These are phyloP conservation scores for Heliconius charithonia DNA, from an alignment of 2,888 invertebrate species.

Conservation along the genomic window DNA sequence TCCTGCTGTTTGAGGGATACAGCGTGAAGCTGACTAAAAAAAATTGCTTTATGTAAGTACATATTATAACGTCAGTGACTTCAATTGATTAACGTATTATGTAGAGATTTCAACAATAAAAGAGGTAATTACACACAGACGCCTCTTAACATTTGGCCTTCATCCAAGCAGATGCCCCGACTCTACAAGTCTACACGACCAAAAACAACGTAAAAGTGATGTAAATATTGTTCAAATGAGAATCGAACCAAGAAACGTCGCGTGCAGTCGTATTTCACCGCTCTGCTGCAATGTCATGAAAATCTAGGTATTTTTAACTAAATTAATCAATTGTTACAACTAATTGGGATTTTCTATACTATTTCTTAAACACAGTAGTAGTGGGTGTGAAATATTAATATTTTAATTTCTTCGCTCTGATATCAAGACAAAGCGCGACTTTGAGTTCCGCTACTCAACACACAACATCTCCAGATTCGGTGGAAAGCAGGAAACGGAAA, in stretches of 20 bases:
- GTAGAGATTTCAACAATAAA: background rate
- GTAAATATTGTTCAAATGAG: background rate
- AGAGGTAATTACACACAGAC: background rate
- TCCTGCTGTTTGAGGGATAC: no score
- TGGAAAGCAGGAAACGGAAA: background rate
- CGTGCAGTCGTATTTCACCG: background rate
- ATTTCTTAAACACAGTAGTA: background rate
- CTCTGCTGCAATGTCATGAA: background rate
- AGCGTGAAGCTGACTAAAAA: no score
- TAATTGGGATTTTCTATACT: no score
- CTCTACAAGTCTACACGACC: conserved; percentile 31
- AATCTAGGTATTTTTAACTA: background rate
- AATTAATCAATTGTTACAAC: background rate
- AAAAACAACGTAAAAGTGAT: background rate
- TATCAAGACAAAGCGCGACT: background rate
- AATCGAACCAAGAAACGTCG: background rate
- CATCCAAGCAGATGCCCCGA: conserved; percentile 35
- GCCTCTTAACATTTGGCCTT: conserved; percentile 20
- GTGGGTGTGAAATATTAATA: background rate
- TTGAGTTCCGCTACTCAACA: background rate
- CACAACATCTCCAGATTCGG: background rate
- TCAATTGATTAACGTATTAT: background rate
- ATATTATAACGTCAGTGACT: background rate
- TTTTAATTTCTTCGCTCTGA: background rate
- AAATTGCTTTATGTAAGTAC: background rate